Evolutionary conservation across 2,888 invertebrate species (phyloP), one percentile per base, ranked within the genome.

Genomic region (Crocallis elinguaria): DNA sequence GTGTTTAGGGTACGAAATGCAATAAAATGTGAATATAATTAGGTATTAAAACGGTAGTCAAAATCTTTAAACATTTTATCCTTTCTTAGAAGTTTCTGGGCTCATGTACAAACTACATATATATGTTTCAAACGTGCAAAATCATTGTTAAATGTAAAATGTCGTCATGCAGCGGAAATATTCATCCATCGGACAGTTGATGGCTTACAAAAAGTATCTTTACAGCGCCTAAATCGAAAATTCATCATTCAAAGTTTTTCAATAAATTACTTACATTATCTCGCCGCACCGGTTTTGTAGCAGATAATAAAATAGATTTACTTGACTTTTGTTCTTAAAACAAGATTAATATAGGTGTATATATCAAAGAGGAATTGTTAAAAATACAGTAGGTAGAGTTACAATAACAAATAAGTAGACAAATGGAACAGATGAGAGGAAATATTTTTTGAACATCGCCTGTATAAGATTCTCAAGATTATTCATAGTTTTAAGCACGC

Each of bases 261-360:
- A 75, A 78, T 77, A 81, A 83, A 75, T 84, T 87, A 90, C 90
- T 90, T 88, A 90, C 90, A 82, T 88, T 77, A 84, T 86, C 88
- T 87, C 90, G 90, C 84, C 82, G 88, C 82, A 84, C 86, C 88
- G 82, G 77, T 83, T 79, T 77, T 67, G 84, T 79, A 75, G 85
- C 85, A 73, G 76, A 80, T 79, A 84, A 82, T 82, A 75, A 84
- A 85, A 85, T 84, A 64, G 25, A 60, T 61, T 49, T 53, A 64
- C 57, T 63, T 62, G 59, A 64, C 56, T 62, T 52, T 58, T 42
- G 37, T 43, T 37, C 25, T 41, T 36, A 39, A 17, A 30, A 17
- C 2, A 19, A 25, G 17, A 11, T n/a, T 13, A 39, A 27, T 4
- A 11, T n/a, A 16, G 3, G 14, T 37, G 2, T 2, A 3, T 16